Evolutionary conservation across 2,113 vertebrate species (phyloP), one percentile per base, ranked within the genome.

Genomic region (Candoia aspera): DNA sequence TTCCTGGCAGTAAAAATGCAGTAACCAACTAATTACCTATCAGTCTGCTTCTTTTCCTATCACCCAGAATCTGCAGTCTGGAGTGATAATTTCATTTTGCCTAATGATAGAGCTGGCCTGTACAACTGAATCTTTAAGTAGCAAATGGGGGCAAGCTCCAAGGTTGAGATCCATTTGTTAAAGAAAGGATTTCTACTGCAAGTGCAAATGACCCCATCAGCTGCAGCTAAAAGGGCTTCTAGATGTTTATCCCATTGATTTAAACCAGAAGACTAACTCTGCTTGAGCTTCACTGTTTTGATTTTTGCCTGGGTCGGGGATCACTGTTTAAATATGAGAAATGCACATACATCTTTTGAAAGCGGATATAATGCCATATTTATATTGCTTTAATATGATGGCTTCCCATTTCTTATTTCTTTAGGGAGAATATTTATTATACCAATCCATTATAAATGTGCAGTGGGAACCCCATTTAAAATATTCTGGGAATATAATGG

Each of bases 401-500:
- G 17, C 10, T 91, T 93, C 92, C 21, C 87, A 53, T 95, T 87
- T 84, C 73, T 87, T 86, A 85, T 79, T 87, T 24, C 64, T 59
- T 58, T 54, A 92, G 0, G 91, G 84, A 19, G 73, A 84, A 94
- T 92, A 92, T n/a, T 88, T 88, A 83, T 26, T 83, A 19, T 37
- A 12, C 15, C 84, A 58, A 60, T 92, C 92, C 24, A 11, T 92
- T 89, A 64, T 92, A 79, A n/a, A 62, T 92, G 42, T 85, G 46
- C 88, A 49, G 73, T 89, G 87, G 91, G 46, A 85, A 84, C n/a
- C 62, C 46, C 4, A 11, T 90, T 90, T 90, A 89, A 90, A 26
- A n/a, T 86, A 86, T 95, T 93, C 92, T 8, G 86, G 86, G 89
- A 90, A 92, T 96, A 93, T 90, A 33, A 90, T 85, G 91, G 15